Evolutionary conservation across 2,888 invertebrate species (phyloP), one percentile per base, ranked within the genome.

Genomic region (Pegoplata infirma): DNA sequence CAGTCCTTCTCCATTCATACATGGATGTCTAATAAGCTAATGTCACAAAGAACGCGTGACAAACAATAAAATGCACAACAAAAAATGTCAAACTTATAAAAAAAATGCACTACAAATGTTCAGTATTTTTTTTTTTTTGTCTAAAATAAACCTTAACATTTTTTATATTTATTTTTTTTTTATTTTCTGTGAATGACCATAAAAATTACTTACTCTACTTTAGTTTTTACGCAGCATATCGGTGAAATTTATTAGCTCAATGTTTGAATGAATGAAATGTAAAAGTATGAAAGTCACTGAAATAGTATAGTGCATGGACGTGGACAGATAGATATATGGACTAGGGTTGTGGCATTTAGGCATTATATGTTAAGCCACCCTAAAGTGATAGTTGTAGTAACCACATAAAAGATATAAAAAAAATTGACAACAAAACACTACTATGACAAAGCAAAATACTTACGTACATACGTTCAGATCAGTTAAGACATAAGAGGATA

Each of bases 351-450:
- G 64, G 53, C 59, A 78, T 74, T 78, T 74, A 73, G 73, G 69
- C 59, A 58, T 69, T 59, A 66, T 61, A 53, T 69, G 64, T 69
- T 69, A 74, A 78, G 21, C 64, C 53, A 73, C 77, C 73, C 77
- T 28, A 73, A 67, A 69, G 47, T 78, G 64, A 74, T 78, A 74
- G 73, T 74, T 78, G 51, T n/a, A n/a, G 47, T 59, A 74, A 78
- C 78, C 73, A 40, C 78, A 78, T 58, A 64, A 46, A 69, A 51
- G 58, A 72, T 46, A 53, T 64, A 44, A 55, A 63, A n/a, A n/a
- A 47, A 46, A 68, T 44, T 72, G 68, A 58, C 58, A 76, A 56
- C 44, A 56, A 64, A 58, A 51, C 49, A 23, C 61, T 67, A 25
- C 21, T 63, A 14, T 46, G 73, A 64, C 25, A 68, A 36, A 63